phyloP scores from a whole-genome alignment of 2,888 invertebrate genomes.

The Neria commutata region DNA sequence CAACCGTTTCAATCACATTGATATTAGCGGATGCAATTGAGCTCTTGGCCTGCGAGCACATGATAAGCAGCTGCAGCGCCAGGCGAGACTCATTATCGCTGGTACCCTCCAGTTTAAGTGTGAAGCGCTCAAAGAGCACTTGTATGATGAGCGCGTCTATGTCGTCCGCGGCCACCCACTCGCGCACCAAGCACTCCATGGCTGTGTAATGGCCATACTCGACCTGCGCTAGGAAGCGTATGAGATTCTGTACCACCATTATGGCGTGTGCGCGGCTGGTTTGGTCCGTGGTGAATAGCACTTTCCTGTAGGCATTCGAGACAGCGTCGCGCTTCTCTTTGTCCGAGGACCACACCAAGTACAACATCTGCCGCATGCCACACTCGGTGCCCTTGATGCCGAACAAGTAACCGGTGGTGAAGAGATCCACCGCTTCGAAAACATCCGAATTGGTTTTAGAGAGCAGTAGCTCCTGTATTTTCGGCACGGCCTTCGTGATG shows the following conservation, averaged over 20 bases:
- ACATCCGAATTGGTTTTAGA: constrained; percentile 80
- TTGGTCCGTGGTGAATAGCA: constrained; percentile 59
- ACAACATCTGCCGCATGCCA: constrained; percentile 78
- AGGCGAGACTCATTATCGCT: constrained; percentile 74
- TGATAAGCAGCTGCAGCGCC: constrained; percentile 77
- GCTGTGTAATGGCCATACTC: constrained; percentile 68
- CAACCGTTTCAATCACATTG: constrained; percentile 74
- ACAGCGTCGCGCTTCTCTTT: constrained; percentile 75
- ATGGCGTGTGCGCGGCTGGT: constrained; percentile 64
- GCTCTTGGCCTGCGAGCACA: constrained; percentile 73
- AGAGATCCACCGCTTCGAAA: constrained; percentile 86
- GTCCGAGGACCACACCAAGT: constrained; percentile 82
- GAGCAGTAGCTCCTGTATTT: constrained; percentile 76
- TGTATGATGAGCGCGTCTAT: constrained; percentile 67
- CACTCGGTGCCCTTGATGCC: constrained; percentile 74
- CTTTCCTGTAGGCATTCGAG: constrained; percentile 73
- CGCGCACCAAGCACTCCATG: constrained; percentile 68
- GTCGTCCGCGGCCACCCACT: constrained; percentile 68
- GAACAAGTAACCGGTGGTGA: constrained; percentile 80
- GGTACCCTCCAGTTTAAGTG: constrained; percentile 73
- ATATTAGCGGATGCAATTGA: constrained; percentile 73
- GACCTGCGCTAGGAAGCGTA: constrained; percentile 64
- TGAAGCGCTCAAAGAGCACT: constrained; percentile 85
- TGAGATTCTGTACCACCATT: constrained; percentile 68
- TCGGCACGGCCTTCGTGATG: constrained; percentile 62